Evolutionary conservation across 2,888 invertebrate species (phyloP).

Genomic region (Hipparchia sbordonii): DNA sequence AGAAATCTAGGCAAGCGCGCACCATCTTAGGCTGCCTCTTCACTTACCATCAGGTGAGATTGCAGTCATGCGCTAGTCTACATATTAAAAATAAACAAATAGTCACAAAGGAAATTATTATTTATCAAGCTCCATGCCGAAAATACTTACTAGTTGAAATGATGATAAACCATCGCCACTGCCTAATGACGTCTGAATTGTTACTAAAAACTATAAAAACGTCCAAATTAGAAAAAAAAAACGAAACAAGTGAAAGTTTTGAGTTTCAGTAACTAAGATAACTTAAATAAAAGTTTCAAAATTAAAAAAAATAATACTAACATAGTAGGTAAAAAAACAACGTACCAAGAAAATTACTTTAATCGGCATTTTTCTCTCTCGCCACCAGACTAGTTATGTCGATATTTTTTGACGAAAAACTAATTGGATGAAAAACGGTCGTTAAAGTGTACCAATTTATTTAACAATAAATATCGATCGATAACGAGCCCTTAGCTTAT

Average conservation of each 20-base stretch:
- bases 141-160: constrained; percentile 19
- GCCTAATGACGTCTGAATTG: neutral
- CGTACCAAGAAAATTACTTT: constrained; percentile 2
- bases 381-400: neutral
- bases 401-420: neutral
- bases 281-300: neutral
- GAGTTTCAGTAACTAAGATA: neutral
- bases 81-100: too few relatives aligned
- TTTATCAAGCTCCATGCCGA: too few relatives aligned
- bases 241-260: neutral
- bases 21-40: too few relatives aligned
- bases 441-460: neutral
- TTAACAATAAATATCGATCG: neutral
- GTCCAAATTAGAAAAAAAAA: neutral
- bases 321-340: neutral
- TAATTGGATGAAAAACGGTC: constrained; percentile 1
- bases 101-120: too few relatives aligned
- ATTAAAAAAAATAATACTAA: neutral
- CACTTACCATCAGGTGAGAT: too few relatives aligned
- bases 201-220: constrained; percentile 4
- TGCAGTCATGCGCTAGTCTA: too few relatives aligned
- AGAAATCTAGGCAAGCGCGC: too few relatives aligned
- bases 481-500: neutral
- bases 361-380: neutral
- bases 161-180: constrained; percentile 22